A percentile compares a stretch with the other conserved stretches of the same genome.
Conservation (phyloP, 2,797 vertebrate species). For the Myotis pilosus region DNA sequence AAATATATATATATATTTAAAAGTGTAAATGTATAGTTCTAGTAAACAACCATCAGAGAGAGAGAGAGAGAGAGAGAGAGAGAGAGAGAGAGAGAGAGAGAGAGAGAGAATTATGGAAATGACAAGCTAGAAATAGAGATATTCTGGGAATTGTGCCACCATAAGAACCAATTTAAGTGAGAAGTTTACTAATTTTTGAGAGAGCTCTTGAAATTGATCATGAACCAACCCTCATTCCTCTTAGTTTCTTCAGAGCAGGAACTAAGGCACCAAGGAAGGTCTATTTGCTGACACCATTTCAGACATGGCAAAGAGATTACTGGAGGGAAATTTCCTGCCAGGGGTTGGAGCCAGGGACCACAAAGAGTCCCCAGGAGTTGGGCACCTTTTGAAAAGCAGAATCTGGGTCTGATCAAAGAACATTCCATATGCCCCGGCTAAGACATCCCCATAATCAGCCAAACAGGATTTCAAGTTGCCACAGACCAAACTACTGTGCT, state of each 20-base stretch:
- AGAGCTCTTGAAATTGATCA: conserved; percentile 21
- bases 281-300: background rate
- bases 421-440: background rate
- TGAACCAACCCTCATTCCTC: background rate
- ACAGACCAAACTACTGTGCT: background rate
- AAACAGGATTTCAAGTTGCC: background rate
- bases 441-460: background rate
- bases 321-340: background rate
- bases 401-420: background rate
- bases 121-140: conserved; percentile 1
- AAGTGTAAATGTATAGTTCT: background rate
- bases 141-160: background rate
- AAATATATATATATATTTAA: background rate
- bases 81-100: background rate
- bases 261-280: background rate
- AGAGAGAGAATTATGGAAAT: background rate
- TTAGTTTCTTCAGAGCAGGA: background rate
- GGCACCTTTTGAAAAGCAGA: background rate
- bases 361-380: background rate
- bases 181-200: background rate
- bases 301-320: background rate
- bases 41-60: background rate
- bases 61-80: background rate
- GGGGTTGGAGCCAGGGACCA: background rate
- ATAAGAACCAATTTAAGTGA: background rate